Conservation (phyloP, 2,888 invertebrate genomes). For the Tipula vernalis region DNA sequence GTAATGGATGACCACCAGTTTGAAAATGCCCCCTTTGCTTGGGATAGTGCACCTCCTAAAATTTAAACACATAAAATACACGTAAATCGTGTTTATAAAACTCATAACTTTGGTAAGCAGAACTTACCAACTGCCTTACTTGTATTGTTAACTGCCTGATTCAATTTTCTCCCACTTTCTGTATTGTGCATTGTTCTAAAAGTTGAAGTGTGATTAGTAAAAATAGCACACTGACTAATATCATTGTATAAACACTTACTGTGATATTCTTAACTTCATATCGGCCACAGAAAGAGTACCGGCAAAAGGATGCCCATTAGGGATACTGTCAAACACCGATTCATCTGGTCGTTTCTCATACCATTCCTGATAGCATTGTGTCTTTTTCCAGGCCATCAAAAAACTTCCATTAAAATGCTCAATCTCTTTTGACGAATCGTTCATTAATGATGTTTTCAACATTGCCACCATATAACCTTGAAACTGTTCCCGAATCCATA, state of each 20-base stretch:
- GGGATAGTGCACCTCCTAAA: conserved; percentile 70
- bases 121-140: conserved; percentile 67
- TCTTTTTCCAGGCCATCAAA: conserved; percentile 71
- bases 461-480: conserved; percentile 72
- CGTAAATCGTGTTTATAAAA: background rate
- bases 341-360: conserved; percentile 46
- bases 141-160: conserved; percentile 83
- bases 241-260: conserved; percentile 47
- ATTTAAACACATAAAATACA: background rate
- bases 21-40: conserved; percentile 74
- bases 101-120: background rate
- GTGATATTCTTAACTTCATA: conserved; percentile 81
- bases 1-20: conserved; percentile 74
- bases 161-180: conserved; percentile 84
- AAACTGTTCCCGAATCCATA: conserved; percentile 94
- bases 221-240: background rate
- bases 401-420: conserved; percentile 83
- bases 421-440: conserved; percentile 60
- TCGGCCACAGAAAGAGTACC: conserved; percentile 90
- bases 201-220: conserved; percentile 10
- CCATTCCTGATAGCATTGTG: conserved; percentile 85
- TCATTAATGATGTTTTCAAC: conserved; percentile 56
- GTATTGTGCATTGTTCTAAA: conserved; percentile 84
- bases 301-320: conserved; percentile 83
- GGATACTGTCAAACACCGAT: conserved; percentile 53